Evolutionary conservation across 2,113 vertebrate species (phyloP), one percentile per base, ranked within the genome.

Genomic region (Seriola aureovittata): DNA sequence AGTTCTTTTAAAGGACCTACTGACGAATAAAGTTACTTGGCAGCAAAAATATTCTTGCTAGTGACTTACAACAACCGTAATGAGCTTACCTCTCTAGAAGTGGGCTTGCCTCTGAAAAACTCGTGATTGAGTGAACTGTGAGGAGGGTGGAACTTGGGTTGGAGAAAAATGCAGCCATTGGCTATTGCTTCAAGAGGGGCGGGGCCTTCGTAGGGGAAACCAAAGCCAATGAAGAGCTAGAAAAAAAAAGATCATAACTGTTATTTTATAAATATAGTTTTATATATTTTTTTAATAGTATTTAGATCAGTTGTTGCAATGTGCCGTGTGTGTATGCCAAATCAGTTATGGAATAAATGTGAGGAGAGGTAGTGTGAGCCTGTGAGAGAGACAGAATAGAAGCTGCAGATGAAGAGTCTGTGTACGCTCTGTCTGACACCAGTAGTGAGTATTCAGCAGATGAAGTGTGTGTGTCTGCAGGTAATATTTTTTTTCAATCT

Each of bases 81-180:
- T 16, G 62, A 23, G 66, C 74, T 90, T 85, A 94, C 98, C 96
- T 99, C 97, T 93, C 98, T 94, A 5, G 98, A 99, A 0, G 97
- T 99, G 6, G 98, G 98, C 59, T 99, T 99, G 23, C 98, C 98
- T 0, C 97, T 95, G 94, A 99, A 99, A 93, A 99, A 99, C 92
- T 99, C 98, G 0, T 99, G 97, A 92, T 99, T 99, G 85, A 99
- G 96, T 23, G 98, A 99, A 93, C 97, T 99, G 95, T 97, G 98
- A 0, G 98, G 96, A 0, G 98, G 97, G 50, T 92, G 93, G 92
- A 99, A 99, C 57, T 96, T 96, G 0, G 98, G 96, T 94, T 99
- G 98, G 80, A 99, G 95, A 92, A 99, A 99, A 29, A 98, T 93
- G 16, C 98, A 99, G 38, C 98, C 98, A 1, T 98, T 99, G 92